Base-by-base conservation (phyloP, 2,113 vertebrate genomes). In the Mastomys natalensis region DNA sequence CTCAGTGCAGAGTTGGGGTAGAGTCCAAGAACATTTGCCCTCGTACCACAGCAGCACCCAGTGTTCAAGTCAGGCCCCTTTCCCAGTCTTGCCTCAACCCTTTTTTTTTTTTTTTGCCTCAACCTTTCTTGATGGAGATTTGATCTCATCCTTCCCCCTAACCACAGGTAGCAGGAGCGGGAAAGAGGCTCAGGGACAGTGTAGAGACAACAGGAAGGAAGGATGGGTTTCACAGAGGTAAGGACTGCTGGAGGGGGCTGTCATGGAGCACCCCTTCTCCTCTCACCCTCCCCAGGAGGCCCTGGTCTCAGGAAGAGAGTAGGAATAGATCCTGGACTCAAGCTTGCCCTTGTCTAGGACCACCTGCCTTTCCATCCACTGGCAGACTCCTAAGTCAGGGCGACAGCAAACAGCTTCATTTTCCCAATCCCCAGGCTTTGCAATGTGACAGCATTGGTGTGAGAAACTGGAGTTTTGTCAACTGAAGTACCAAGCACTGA, bases 401-500 rank as follows among this genome's bases (percentile, higher is more conserved):
- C 1, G 17, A 78, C 10, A 70, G 72, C 84, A 45, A 11, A 89
- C 0, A 45, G 70, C 84, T 85, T 78, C 51, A 43, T 88, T 94
- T 76, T 85, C 45, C 90, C 11, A 90, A 81, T 66, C 26, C 29
- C 53, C 29, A 84, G 45, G 64, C 58, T 95, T 21, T 76, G 70
- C 53, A 68, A 45, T 21, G 45, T 34, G 24, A 82, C 68, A 48
- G 7, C 90, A 37, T 53, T 29, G 45, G 17, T 90, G 45, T 34
- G 66, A 51, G 60, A 92, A 91, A 60, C 21, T 87, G 80, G 31
- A 34, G 92, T 45, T 96, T 43, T 77, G 43, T 58, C 48, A 84
- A 85, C 37, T 22, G 72, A 96, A 93, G 95, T 45, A 87, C 24
- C 2, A 7, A 89, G 76, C 34, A 77, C 53, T 92, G 95, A 82